Evolutionary conservation across 2,888 invertebrate genomes (phyloP).

Genomic region (Eupsilia transversa): DNA sequence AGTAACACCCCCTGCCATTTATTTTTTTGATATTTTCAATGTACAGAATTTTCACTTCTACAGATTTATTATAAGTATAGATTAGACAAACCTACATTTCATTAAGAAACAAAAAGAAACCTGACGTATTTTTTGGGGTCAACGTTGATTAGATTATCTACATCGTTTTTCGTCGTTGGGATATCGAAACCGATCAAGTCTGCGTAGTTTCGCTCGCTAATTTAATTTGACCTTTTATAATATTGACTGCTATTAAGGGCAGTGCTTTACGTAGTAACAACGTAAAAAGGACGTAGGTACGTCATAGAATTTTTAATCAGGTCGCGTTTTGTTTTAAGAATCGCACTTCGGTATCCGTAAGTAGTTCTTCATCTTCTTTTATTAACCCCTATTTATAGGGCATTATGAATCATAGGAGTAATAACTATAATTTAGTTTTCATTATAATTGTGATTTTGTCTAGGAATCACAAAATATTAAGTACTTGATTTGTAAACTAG

Average conservation of each 20-base stretch:
- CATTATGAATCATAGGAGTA: too few relatives aligned
- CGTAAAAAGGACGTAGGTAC: background rate
- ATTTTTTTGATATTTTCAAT: too few relatives aligned
- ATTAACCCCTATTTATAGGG: too few relatives aligned
- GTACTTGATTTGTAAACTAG: conserved; percentile 36
- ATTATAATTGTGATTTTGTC: too few relatives aligned
- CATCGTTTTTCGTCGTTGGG: too few relatives aligned
- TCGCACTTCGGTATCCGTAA: background rate
- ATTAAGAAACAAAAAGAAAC: background rate
- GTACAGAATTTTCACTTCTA: too few relatives aligned
- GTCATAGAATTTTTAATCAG: background rate
- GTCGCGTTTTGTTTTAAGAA: background rate
- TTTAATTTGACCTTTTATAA: background rate
- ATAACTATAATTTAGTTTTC: too few relatives aligned
- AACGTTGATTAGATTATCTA: background rate
- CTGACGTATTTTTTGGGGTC: background rate
- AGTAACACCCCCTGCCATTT: too few relatives aligned
- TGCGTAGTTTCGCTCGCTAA: background rate
- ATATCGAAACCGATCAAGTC: background rate
- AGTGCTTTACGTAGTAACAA: background rate
- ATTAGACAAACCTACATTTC: too few relatives aligned
- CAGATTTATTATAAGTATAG: too few relatives aligned
- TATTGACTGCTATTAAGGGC: background rate
- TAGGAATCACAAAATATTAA: conserved; percentile 6
- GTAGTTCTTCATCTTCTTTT: too few relatives aligned